Evolutionary conservation across 30 jellyfish, hydroid and myxozoan genomes (phyloP).

Genomic region (Sanderia malayensis): DNA sequence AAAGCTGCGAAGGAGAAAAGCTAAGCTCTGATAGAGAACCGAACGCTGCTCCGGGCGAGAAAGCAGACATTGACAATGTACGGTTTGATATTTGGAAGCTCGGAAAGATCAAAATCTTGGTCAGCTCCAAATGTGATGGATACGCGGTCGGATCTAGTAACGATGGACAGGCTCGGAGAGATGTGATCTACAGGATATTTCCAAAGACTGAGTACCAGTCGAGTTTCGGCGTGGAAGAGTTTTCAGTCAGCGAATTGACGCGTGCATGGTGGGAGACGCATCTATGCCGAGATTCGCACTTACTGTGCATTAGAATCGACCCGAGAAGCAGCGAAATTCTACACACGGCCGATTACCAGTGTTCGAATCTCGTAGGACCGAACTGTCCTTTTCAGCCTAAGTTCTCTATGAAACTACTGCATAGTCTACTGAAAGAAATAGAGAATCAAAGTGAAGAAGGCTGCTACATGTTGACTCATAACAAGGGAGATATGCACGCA

Average conservation of each 20-base stretch:
- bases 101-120: neutral
- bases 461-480: neutral
- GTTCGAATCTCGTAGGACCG: conserved; percentile 3
- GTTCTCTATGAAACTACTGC: neutral
- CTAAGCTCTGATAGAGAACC: too few relatives aligned
- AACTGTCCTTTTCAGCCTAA: conserved; percentile 5
- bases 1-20: too few relatives aligned
- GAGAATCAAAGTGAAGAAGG: neutral
- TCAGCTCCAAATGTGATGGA: neutral
- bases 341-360: neutral
- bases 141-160: neutral
- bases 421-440: neutral
- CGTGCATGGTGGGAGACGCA: neutral
- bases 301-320: neutral
- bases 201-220: neutral
- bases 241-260: neutral
- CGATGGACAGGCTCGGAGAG: neutral
- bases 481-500: neutral
- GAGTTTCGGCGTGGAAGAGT: neutral
- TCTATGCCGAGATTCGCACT: neutral
- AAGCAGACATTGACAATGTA: too few relatives aligned
- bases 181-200: neutral
- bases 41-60: too few relatives aligned
- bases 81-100: conserved; percentile 9
- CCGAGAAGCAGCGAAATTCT: neutral